Conservation (phyloP, 2,113 vertebrate genomes). For the Lanius collurio region DNA sequence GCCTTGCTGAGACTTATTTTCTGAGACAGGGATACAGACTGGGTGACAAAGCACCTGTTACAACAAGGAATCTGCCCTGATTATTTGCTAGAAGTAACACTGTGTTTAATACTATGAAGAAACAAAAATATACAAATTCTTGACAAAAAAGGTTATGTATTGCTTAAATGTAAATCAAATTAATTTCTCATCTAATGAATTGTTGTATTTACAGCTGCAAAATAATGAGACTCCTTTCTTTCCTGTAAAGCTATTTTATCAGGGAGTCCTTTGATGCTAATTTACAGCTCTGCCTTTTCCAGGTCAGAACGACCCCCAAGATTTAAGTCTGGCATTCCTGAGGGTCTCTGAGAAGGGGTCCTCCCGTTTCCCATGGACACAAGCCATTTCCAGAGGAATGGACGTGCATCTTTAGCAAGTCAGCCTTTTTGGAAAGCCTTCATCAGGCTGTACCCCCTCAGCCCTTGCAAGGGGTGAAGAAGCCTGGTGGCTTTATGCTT, state of each 20-base stretch:
- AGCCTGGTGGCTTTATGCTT: background rate
- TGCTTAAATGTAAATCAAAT: background rate
- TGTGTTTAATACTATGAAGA: background rate
- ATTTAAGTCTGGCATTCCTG: background rate
- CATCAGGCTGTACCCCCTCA: too few relatives aligned
- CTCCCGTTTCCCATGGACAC: background rate
- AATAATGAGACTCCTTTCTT: background rate
- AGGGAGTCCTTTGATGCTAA: background rate
- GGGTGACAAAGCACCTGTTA: background rate
- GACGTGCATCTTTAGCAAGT: background rate
- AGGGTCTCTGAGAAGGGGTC: background rate
- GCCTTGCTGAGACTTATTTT: background rate
- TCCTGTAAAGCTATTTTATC: background rate
- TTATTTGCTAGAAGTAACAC: background rate
- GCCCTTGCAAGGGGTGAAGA: background rate
- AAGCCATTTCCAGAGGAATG: background rate
- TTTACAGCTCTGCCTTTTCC: background rate
- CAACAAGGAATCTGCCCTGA: background rate
- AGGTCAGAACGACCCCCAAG: background rate
- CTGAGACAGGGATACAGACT: background rate
- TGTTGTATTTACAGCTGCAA: background rate
- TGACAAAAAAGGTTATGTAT: background rate
- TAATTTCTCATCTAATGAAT: background rate
- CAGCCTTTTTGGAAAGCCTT: background rate
- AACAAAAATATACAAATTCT: background rate